A percentile compares a stretch with the other conserved stretches of the same genome.
These are phyloP conservation scores for Rhynchophorus ferrugineus DNA, from an alignment of 1,140 invertebrate species.

Conservation along the genomic window DNA sequence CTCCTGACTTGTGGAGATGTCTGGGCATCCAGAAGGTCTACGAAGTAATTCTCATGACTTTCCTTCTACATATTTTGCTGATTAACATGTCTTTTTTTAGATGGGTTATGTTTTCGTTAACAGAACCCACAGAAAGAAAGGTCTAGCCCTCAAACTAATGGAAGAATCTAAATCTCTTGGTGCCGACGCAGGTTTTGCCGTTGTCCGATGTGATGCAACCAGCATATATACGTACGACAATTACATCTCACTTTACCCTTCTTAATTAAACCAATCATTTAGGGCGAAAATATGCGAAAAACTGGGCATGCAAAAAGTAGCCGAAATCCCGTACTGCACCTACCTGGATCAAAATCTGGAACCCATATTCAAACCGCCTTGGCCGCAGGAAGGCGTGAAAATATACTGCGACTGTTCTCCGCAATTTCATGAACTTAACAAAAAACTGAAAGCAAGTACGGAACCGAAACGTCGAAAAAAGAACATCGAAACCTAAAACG, in stretches of 20 bases:
- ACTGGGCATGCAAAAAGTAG: slow-evolving; percentile 32
- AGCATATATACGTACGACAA: slow-evolving; percentile 32
- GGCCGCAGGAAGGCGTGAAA: slow-evolving; percentile 30
- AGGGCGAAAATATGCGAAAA: slow-evolving; percentile 35
- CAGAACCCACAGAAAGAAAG: slow-evolving; percentile 32
- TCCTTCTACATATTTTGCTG: too few relatives aligned
- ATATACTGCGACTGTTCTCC: slow-evolving; percentile 32
- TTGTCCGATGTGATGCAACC: slow-evolving; percentile 43
- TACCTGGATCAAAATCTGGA: slow-evolving; percentile 30
- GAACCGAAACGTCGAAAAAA: too few relatives aligned
- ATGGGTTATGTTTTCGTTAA: slow-evolving; percentile 40
- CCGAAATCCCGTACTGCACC: slow-evolving; percentile 35
- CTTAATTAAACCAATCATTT: too few relatives aligned
- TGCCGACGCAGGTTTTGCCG: slow-evolving; percentile 38
- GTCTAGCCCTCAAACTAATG: slow-evolving; percentile 39
- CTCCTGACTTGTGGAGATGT: slow-evolving; percentile 38
- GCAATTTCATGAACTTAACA: slow-evolving; percentile 17
- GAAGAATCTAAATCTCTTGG: slow-evolving; percentile 40
- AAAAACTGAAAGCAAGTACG: slow-evolving; percentile 14
- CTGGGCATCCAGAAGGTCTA: slow-evolving; percentile 39
- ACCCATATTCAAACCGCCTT: slow-evolving; percentile 31
- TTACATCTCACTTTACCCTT: background rate
- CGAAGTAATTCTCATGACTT: too few relatives aligned
- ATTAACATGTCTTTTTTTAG: slow-evolving; percentile 28
- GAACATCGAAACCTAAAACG: too few relatives aligned